Evolutionary conservation across 2,888 invertebrate species (phyloP), one percentile per base, ranked within the genome.

Genomic region (Neoscelio sp.): DNA sequence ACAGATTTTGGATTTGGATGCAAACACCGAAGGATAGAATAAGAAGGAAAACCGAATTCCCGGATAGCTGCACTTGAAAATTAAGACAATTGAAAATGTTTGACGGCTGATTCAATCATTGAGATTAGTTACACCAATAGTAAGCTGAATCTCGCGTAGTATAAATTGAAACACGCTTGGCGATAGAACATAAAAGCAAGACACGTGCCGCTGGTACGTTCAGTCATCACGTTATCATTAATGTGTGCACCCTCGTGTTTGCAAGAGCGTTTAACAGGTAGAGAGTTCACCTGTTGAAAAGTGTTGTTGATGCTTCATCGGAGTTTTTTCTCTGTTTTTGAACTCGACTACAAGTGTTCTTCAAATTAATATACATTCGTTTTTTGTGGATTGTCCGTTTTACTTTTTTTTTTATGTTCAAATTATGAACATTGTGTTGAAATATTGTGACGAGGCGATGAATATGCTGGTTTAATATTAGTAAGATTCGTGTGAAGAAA

Each of bases 191-290:
- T 76, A 76, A 76, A 76, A 70, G 62, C 62, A 17, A 42, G 62
- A 40, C 54, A 64, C 54, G 64, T 76, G 76, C 52, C 48, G 13
- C 38, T 4, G n/a, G 5, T 28, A 38, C 35, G 46, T 68, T 62
- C 76, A 76, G 76, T 75, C 52, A 58, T 40, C 38, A 30, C 54
- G 42, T 58, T 67, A 50, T 75, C 67, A 58, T 67, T 60, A 67
- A 75, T 50, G 75, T 40, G 62, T 33, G 28, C 26, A 73, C 64
- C 54, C 64, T 64, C 46, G 62, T 15, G 54, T 23, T 28, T 15
- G 6, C 8, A 38, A 58, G 12, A 54, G 23, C 35, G 28, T 48
- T 48, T 30, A 40, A 40, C 38, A 50, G 38, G 48, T 58, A 18
- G 17, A 46, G 8, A 44, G 44, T 44, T 5, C 35, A 71, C 60